A percentile compares a stretch with the other conserved stretches of the same genome.
These are phyloP conservation scores for Schizothorax lantsangensis DNA, from an alignment of 2,797 vertebrate species.

Conservation along the genomic window DNA sequence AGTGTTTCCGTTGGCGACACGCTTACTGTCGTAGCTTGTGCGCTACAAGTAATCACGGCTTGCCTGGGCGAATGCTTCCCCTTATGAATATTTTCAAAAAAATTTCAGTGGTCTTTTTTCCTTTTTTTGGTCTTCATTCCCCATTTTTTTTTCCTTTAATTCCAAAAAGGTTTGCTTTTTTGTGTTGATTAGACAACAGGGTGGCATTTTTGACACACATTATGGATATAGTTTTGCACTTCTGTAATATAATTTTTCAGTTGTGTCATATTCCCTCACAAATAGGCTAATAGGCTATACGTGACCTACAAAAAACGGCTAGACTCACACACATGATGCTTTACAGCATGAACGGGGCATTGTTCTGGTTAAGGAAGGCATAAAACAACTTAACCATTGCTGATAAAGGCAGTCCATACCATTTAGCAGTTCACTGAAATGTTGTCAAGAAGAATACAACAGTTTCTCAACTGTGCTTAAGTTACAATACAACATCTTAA, in stretches of 20 bases:
- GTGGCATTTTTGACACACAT: conserved; percentile 22
- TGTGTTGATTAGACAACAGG: conserved; percentile 38
- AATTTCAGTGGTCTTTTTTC: not conserved
- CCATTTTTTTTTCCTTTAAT: conserved; percentile 20
- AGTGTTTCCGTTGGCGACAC: conserved; percentile 57
- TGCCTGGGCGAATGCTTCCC: not conserved
- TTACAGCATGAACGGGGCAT: conserved; percentile 26
- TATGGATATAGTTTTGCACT: conserved; percentile 11
- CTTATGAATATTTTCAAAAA: not conserved
- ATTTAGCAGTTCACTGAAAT: not conserved
- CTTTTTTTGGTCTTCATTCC: not conserved
- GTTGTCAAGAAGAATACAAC: not conserved
- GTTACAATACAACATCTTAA: not conserved
- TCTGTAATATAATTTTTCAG: not conserved
- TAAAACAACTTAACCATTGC: not conserved
- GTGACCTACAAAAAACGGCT: not conserved
- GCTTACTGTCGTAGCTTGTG: conserved; percentile 25
- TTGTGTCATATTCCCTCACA: not conserved
- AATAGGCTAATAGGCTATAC: conserved; percentile 14
- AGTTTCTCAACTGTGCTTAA: not conserved
- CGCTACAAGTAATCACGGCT: conserved; percentile 26
- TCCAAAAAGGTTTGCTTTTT: not conserved
- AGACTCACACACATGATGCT: conserved; percentile 7
- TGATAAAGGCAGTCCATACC: not conserved
- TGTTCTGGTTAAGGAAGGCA: conserved; percentile 39